Percentiles rank a stretch among this genome's conserved stretches.
phyloP scores from a whole-genome alignment of 2,888 invertebrate species.

The Synanthedon andrenaeformis region DNA sequence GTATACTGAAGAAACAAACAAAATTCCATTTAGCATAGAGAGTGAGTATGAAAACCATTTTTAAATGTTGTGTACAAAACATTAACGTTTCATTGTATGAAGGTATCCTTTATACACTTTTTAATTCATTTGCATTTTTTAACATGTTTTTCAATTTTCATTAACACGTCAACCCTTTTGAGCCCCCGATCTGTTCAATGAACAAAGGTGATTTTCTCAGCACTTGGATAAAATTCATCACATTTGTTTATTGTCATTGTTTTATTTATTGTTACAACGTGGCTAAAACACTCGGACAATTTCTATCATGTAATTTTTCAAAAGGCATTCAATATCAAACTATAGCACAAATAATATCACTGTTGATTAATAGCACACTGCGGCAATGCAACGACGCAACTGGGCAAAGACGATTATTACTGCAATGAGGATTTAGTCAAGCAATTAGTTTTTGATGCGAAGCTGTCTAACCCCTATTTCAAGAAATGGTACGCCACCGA shows the following conservation, averaged over 20 bases:
- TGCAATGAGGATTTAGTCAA: conserved; percentile 88
- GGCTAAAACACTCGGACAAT: no score
- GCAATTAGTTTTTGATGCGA: conserved; percentile 88
- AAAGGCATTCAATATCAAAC: no score
- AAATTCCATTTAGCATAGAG: conserved; percentile 25
- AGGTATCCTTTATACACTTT: background rate
- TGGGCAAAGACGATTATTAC: conserved; percentile 80
- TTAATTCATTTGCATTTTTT: background rate
- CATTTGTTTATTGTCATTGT: no score
- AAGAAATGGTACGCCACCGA: conserved; percentile 63
- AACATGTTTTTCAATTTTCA: no score
- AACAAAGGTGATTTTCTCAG: no score
- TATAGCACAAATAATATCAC: no score
- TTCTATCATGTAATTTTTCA: no score
- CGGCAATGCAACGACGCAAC: conserved; percentile 62
- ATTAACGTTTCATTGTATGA: no score
- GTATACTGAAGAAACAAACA: conserved; percentile 35
- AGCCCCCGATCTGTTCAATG: no score
- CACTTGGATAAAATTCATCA: no score
- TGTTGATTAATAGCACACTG: conserved; percentile 70
- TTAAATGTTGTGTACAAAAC: background rate
- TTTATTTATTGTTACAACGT: no score
- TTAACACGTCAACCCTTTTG: no score
- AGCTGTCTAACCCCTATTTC: conserved; percentile 73
- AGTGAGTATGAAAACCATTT: conserved; percentile 29